phyloP scores from a whole-genome alignment of 2,888 invertebrate genomes.

The Candidula unifasciata region DNA sequence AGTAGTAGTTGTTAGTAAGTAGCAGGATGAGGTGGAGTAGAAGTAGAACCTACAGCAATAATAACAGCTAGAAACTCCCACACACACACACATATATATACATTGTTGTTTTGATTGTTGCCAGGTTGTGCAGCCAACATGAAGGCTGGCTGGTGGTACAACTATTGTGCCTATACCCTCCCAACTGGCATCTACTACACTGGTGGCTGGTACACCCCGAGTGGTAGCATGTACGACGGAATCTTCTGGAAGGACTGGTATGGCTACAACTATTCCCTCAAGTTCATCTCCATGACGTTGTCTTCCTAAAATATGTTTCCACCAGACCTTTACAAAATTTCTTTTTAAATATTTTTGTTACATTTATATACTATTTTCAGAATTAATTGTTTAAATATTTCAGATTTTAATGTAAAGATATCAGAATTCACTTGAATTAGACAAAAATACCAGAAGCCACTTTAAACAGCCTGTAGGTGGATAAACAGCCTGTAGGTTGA shows the following conservation, averaged over 20 bases:
- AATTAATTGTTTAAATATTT: slow-evolving; percentile 53
- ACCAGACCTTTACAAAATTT: neutral
- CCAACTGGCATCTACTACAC: slow-evolving; percentile 69
- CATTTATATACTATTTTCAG: neutral
- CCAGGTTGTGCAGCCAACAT: slow-evolving; percentile 64
- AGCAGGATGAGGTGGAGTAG: too few species aligned
- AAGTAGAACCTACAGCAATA: too few species aligned
- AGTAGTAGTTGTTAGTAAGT: too few species aligned
- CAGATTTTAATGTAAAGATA: slow-evolving; percentile 50
- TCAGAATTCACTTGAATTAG: too few species aligned
- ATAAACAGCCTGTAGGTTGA: too few species aligned
- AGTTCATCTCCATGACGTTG: slow-evolving; percentile 63
- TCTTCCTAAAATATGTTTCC: slow-evolving; percentile 35
- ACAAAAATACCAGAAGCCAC: too few species aligned
- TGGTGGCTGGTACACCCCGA: slow-evolving; percentile 63
- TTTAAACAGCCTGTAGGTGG: too few species aligned
- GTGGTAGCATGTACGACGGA: slow-evolving; percentile 64
- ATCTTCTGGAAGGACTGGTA: slow-evolving; percentile 71
- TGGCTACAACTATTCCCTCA: slow-evolving; percentile 69
- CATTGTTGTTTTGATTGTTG: neutral
- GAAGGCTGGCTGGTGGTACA: slow-evolving; percentile 59
- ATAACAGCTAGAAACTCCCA: too few species aligned
- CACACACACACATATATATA: too few species aligned
- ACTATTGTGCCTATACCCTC: slow-evolving; percentile 54
- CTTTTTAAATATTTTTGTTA: neutral